phyloP scores from a whole-genome alignment of 2,888 invertebrate species.

The Pammene fasciana region DNA sequence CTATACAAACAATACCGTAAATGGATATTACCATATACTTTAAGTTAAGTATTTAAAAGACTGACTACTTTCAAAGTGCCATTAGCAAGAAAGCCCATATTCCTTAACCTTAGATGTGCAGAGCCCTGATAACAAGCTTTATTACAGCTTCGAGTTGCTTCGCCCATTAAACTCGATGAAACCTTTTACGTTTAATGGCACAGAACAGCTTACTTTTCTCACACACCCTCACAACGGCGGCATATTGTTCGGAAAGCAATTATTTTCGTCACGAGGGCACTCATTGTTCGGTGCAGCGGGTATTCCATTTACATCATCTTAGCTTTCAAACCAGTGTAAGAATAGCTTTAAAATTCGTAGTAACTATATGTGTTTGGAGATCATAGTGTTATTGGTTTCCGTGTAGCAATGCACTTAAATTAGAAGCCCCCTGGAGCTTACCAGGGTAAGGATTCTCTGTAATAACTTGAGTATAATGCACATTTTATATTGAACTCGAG shows the following conservation, averaged over 20 bases:
- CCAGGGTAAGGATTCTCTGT: constrained; percentile 12
- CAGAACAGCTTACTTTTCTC: constrained; percentile 23
- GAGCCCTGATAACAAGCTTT: neutral
- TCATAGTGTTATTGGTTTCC: neutral
- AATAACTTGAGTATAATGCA: constrained; percentile 9
- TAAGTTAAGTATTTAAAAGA: too few relatives aligned
- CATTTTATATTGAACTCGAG: constrained; percentile 13
- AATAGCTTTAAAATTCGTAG: neutral
- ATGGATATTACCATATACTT: too few relatives aligned
- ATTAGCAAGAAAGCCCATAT: neutral
- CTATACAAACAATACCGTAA: too few relatives aligned
- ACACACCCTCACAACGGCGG: constrained; percentile 14
- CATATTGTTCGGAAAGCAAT: constrained; percentile 38
- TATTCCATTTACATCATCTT: neutral
- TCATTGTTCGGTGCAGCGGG: constrained; percentile 3
- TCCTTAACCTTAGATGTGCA: neutral
- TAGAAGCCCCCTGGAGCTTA: constrained; percentile 23
- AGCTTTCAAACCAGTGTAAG: neutral
- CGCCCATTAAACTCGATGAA: constrained; percentile 10
- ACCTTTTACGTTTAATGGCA: constrained; percentile 21
- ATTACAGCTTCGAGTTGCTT: neutral
- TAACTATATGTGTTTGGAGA: neutral
- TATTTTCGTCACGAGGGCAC: constrained; percentile 30
- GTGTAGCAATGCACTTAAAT: constrained; percentile 1
- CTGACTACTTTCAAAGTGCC: too few relatives aligned